These are phyloP conservation scores for Cygnus buccinator DNA, from an alignment of 2,113 vertebrate species.

Conservation along the genomic window DNA sequence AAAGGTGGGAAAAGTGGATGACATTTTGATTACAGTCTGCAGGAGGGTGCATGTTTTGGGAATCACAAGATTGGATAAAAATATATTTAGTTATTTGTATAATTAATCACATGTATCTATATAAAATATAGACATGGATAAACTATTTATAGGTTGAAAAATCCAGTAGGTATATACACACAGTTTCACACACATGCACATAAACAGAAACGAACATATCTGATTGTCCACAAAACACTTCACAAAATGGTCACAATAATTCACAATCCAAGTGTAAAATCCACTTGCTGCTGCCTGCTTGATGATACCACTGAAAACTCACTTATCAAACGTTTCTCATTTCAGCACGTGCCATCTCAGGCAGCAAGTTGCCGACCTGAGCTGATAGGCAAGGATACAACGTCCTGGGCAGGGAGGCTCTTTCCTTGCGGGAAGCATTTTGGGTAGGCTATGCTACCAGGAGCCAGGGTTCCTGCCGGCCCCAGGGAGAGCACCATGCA, in stretches of 20 bases:
- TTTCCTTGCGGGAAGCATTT: neutral
- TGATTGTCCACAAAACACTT: neutral
- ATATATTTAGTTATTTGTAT: neutral
- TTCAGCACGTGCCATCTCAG: neutral
- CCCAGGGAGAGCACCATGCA: too few relatives aligned
- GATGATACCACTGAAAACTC: neutral
- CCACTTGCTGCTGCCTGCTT: neutral
- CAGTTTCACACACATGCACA: neutral
- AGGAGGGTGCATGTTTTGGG: neutral
- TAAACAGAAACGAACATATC: neutral
- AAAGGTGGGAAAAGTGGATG: neutral
- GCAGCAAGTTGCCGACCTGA: neutral
- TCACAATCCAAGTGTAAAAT: neutral
- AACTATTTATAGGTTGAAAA: neutral
- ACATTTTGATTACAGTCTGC: neutral
- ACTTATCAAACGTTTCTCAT: neutral
- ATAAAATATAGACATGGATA: neutral
- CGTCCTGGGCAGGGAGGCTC: neutral
- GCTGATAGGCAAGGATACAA: neutral
- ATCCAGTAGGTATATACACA: neutral
- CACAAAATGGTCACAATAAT: neutral
- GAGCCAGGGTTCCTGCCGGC: too few relatives aligned
- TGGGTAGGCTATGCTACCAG: neutral
- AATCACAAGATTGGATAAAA: neutral
- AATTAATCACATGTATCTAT: rapidly evolving